A percentile compares a stretch with the other conserved stretches of the same genome.
These are phyloP conservation scores for Drosophila equinoxialis DNA, from an alignment of 1,140 invertebrate genomes.

Conservation along the genomic window DNA sequence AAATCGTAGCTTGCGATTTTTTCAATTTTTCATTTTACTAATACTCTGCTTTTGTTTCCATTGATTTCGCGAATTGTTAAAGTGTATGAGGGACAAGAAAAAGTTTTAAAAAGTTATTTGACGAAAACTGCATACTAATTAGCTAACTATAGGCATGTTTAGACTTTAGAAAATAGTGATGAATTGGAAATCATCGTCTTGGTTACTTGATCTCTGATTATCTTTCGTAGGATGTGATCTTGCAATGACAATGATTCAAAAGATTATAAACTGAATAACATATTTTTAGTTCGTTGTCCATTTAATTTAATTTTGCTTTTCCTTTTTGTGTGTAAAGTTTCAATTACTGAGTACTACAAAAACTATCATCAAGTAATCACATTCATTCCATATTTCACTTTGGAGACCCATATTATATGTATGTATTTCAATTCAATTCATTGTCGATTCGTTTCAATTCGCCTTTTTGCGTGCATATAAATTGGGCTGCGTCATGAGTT, in stretches of 20 bases:
- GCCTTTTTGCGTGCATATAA: conserved; percentile 45
- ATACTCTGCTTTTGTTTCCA: conserved; percentile 37
- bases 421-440: conserved; percentile 50
- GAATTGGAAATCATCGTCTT: no score
- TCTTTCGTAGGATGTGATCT: no score
- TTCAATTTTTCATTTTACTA: conserved; percentile 73
- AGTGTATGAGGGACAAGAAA: not conserved
- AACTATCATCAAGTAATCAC: not conserved
- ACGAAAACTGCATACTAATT: not conserved
- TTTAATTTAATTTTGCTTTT: no score
- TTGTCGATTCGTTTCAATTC: conserved; percentile 54
- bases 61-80: not conserved
- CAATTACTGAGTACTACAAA: not conserved
- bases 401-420: conserved; percentile 10
- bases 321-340: no score
- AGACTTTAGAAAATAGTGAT: no score
- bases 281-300: no score
- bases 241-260: no score
- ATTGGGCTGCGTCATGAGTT: conserved; percentile 66
- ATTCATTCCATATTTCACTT: not conserved
- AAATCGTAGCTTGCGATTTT: conserved; percentile 48
- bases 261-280: no score
- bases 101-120: not conserved
- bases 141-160: no score
- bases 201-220: no score